Conservation (phyloP, 1,140 invertebrate genomes). For the Brachionus rotundiformis region DNA sequence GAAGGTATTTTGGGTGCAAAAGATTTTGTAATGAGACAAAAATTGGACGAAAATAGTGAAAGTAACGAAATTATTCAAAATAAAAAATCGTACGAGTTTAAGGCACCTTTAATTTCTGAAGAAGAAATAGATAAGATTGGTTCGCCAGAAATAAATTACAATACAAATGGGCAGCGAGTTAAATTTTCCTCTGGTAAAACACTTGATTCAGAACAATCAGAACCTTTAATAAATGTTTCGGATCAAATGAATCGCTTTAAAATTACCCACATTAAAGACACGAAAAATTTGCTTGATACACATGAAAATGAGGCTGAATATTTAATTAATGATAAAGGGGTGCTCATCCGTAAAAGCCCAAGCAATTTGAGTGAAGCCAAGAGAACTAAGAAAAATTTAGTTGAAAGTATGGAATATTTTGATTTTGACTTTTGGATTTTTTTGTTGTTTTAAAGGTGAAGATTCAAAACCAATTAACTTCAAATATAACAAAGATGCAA, state of each 20-base stretch:
- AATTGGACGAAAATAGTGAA: conserved; percentile 34
- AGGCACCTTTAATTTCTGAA: conserved; percentile 22
- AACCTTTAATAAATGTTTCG: background rate
- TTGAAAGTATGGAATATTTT: background rate
- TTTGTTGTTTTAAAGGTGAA: background rate
- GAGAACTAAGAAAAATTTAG: background rate
- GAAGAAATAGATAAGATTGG: background rate
- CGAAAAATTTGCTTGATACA: background rate
- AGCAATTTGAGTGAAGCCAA: conserved; percentile 23
- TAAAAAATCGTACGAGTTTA: conserved; percentile 22
- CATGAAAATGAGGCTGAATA: background rate
- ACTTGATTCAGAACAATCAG: background rate
- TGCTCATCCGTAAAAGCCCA: background rate
- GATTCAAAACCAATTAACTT: conserved; percentile 30
- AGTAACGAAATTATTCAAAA: conserved; percentile 38
- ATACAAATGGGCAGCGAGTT: background rate
- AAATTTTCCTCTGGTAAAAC: background rate
- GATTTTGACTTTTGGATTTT: background rate
- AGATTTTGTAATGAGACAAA: background rate
- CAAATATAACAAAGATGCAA: conserved; percentile 42
- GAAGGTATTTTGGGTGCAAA: background rate
- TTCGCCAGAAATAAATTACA: background rate
- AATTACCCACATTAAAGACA: background rate
- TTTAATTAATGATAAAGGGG: conserved; percentile 15
- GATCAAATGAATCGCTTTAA: background rate